Evolutionary conservation across 2,888 invertebrate species (phyloP).

Genomic region (Sesamia inferens): DNA sequence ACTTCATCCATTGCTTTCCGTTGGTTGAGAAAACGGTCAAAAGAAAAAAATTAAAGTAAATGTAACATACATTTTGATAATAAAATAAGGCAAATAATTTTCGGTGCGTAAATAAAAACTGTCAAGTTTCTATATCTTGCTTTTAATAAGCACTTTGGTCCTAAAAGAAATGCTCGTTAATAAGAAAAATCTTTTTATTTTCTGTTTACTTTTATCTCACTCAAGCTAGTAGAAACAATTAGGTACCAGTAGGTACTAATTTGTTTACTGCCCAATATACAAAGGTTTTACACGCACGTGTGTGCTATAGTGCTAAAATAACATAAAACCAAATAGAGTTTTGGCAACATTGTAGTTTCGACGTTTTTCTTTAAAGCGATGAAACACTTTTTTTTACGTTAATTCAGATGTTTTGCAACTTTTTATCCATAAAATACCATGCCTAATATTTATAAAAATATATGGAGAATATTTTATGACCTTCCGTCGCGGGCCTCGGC

Average conservation of each 20-base stretch:
- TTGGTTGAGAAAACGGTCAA: background rate
- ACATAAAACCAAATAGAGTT: background rate
- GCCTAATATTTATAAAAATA: background rate
- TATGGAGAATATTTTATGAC: conserved; percentile 8
- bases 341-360: background rate
- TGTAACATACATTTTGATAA: no score
- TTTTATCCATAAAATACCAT: background rate
- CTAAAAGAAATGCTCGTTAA: background rate
- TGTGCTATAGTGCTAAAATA: background rate
- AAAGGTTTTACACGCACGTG: conserved; percentile 10
- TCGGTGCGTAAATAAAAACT: background rate
- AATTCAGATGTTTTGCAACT: conserved; percentile 3
- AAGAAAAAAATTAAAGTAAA: background rate
- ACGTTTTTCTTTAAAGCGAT: background rate
- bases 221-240: conserved; percentile 30
- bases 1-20: background rate
- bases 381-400: no score
- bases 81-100: no score
- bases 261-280: conserved; percentile 37
- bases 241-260: conserved; percentile 29
- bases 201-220: conserved; percentile 5
- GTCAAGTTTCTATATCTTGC: conserved; percentile 12
- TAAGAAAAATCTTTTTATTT: conserved; percentile 41
- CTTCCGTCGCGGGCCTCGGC: conserved; percentile 1
- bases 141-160: background rate